These are phyloP conservation scores for Pangasius larnaudii DNA, from an alignment of 2,797 vertebrate species.

Conservation along the genomic window DNA sequence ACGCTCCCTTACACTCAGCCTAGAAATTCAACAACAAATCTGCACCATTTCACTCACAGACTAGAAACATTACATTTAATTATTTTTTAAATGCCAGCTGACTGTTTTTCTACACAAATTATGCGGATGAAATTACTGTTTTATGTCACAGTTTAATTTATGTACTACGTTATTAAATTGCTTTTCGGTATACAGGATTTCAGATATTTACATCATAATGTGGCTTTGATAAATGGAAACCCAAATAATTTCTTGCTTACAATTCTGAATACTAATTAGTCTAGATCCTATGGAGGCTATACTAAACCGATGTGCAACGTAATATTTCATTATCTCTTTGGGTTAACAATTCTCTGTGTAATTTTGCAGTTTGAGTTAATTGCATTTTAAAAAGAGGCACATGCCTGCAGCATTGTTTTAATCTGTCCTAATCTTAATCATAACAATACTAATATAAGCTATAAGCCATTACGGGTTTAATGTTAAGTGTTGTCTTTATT, in stretches of 20 bases:
- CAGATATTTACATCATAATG: constrained; percentile 22
- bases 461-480: not conserved
- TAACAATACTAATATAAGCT: not conserved
- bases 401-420: constrained; percentile 37
- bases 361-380: constrained; percentile 34
- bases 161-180: constrained; percentile 31
- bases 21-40: constrained; percentile 17
- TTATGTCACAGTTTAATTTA: constrained; percentile 8
- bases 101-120: constrained; percentile 19
- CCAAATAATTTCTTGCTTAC: constrained; percentile 20
- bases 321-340: constrained; percentile 60
- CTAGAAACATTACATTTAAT: constrained; percentile 32
- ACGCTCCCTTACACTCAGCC: constrained; percentile 24
- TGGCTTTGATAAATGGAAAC: constrained; percentile 30
- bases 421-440: constrained; percentile 3
- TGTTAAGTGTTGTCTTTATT: not conserved
- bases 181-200: constrained; percentile 21
- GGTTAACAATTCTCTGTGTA: constrained; percentile 6
- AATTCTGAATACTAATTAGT: constrained; percentile 38
- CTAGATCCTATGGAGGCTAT: constrained; percentile 22
- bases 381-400: constrained; percentile 46
- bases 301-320: not conserved
- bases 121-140: constrained; percentile 32
- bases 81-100: constrained; percentile 23
- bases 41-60: constrained; percentile 2